phyloP scores from a whole-genome alignment of 2,113 vertebrate species.

The Rhynchopsitta pachyrhyncha region DNA sequence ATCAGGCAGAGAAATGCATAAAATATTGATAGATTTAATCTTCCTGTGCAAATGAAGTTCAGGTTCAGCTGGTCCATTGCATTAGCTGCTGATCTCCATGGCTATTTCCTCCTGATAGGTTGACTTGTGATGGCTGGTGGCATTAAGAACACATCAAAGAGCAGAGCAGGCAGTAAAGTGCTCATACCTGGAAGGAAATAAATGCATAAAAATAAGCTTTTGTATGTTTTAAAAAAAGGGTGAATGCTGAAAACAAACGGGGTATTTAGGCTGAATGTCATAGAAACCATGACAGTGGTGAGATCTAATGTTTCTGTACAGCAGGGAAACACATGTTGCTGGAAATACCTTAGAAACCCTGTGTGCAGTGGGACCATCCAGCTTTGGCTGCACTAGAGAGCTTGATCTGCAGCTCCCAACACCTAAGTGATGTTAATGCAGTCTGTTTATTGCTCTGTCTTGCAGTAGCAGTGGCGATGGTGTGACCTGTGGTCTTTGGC shows the following conservation, averaged over 20 bases:
- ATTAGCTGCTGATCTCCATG: neutral
- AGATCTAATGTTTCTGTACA: neutral
- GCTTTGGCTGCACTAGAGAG: neutral
- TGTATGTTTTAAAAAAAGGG: neutral
- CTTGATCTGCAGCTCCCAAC: neutral
- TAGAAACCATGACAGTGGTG: neutral
- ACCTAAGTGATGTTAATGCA: neutral
- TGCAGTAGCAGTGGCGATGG: neutral
- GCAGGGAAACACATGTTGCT: neutral
- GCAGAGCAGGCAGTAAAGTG: neutral
- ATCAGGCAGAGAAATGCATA: neutral
- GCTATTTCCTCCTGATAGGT: neutral
- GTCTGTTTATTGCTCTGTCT: neutral
- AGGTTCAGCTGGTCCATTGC: neutral
- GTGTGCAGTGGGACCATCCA: neutral
- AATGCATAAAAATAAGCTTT: neutral
- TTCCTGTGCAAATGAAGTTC: neutral
- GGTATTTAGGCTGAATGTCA: neutral
- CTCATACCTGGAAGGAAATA: neutral
- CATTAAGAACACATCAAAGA: neutral
- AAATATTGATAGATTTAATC: slow-evolving; percentile 54
- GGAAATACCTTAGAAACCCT: neutral
- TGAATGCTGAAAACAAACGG: neutral
- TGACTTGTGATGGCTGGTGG: neutral
- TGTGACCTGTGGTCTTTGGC: neutral